Evolutionary conservation across 2,113 vertebrate species (phyloP).

Genomic region (Cochlearius cochlearius): DNA sequence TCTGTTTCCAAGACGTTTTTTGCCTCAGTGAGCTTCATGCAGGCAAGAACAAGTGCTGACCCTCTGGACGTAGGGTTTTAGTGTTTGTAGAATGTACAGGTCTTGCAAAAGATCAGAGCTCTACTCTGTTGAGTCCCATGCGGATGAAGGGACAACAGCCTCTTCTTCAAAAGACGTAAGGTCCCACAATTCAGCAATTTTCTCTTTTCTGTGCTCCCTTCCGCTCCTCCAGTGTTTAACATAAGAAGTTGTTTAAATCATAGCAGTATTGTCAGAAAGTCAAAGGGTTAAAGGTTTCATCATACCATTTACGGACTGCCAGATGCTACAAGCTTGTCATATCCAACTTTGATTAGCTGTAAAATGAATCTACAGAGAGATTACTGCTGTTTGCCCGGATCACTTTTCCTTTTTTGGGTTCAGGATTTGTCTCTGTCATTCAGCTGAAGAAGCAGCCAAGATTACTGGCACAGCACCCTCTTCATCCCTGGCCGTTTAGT

Average conservation of each 20-base stretch:
- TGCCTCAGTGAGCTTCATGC: neutral
- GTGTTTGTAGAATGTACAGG: neutral
- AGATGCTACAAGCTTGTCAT: constrained; percentile 54
- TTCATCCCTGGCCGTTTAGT: neutral
- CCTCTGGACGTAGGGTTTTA: neutral
- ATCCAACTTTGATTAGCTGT: constrained; percentile 43
- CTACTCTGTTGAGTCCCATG: neutral
- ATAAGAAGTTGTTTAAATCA: constrained; percentile 13
- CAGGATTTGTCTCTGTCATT: constrained; percentile 20
- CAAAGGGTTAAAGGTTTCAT: constrained; percentile 47
- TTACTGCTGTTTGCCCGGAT: constrained; percentile 16
- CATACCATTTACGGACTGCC: constrained; percentile 23
- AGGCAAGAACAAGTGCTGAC: neutral
- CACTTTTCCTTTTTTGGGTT: neutral
- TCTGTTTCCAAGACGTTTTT: neutral
- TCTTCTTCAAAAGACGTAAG: neutral
- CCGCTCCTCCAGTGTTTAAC: neutral
- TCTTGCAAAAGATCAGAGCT: neutral
- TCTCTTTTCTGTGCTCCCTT: neutral
- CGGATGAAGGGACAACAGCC: neutral
- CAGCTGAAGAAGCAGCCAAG: neutral
- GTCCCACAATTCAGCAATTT: neutral
- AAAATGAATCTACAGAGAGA: constrained; percentile 46
- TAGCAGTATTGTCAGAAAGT: constrained; percentile 6
- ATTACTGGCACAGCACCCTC: neutral